Percentiles rank a stretch among this genome's conserved stretches.
Conservation (phyloP, 2,797 vertebrate genomes). For the Poeciliopsis paucimaculata region DNA sequence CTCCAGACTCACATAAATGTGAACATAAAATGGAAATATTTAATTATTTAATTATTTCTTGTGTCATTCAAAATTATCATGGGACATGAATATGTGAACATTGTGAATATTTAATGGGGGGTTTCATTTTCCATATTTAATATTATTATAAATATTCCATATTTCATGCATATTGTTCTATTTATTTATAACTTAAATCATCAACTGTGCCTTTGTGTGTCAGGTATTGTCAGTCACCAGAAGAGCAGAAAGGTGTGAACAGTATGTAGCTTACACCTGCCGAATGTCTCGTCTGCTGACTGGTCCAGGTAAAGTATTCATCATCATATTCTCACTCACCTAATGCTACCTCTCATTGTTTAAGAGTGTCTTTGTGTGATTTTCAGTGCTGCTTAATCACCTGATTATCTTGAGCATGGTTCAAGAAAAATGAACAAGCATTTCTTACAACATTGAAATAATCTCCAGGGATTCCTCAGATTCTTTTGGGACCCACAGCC, state of each 20-base stretch:
- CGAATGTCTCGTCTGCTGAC: conserved; percentile 92
- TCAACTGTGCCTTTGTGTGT: conserved; percentile 35
- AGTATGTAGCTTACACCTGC: conserved; percentile 91
- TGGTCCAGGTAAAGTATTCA: conserved; percentile 86
- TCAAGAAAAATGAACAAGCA: not conserved
- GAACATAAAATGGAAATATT: no score
- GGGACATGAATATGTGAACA: not conserved
- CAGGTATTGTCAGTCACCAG: conserved; percentile 89
- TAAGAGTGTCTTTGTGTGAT: not conserved
- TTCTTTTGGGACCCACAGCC: no score
- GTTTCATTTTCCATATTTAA: not conserved
- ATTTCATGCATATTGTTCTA: not conserved
- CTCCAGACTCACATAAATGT: no score
- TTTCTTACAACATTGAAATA: not conserved
- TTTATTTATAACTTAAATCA: not conserved
- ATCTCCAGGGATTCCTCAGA: not conserved
- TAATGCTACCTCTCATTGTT: not conserved
- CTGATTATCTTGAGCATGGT: not conserved
- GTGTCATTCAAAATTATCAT: not conserved
- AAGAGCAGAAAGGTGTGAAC: conserved; percentile 91
- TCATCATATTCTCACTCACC: not conserved
- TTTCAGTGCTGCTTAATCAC: not conserved
- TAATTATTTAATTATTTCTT: no score
- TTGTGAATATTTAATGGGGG: not conserved
- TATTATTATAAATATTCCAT: no score